Conservation (phyloP, 2,888 invertebrate genomes). For the Tortrix viridana region DNA sequence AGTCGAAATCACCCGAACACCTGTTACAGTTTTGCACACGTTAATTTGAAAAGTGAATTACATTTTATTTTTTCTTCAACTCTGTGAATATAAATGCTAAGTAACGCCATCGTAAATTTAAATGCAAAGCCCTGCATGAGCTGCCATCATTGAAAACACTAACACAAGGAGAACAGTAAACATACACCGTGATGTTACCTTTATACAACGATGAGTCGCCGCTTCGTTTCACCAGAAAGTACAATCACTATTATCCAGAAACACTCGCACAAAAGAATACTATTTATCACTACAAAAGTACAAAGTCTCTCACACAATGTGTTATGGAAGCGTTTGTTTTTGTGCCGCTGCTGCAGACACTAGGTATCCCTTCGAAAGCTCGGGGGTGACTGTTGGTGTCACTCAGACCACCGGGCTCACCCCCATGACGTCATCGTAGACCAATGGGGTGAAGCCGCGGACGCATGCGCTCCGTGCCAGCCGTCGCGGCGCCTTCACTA, state of each 20-base stretch:
- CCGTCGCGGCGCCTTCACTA: constrained; percentile 74
- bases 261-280: constrained; percentile 47
- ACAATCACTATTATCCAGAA: constrained; percentile 35
- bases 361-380: constrained; percentile 65
- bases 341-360: constrained; percentile 57
- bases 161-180: constrained; percentile 65
- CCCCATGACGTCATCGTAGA: constrained; percentile 82
- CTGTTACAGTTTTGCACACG: neutral
- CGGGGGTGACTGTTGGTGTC: constrained; percentile 81
- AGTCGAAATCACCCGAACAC: neutral
- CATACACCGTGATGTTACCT: constrained; percentile 60
- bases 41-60: neutral
- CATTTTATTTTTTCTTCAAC: neutral
- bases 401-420: constrained; percentile 77
- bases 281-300: constrained; percentile 49
- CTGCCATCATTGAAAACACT: constrained; percentile 63
- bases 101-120: constrained; percentile 7
- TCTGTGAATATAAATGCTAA: neutral
- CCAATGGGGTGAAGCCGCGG: constrained; percentile 74
- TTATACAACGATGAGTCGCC: constrained; percentile 34
- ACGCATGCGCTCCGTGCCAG: constrained; percentile 77
- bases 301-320: constrained; percentile 51
- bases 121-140: constrained; percentile 57
- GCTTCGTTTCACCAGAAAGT: constrained; percentile 1
- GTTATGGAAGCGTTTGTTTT: constrained; percentile 68